Evolutionary conservation across 2,888 invertebrate species (phyloP).

Genomic region (Dryadula phaetusa): DNA sequence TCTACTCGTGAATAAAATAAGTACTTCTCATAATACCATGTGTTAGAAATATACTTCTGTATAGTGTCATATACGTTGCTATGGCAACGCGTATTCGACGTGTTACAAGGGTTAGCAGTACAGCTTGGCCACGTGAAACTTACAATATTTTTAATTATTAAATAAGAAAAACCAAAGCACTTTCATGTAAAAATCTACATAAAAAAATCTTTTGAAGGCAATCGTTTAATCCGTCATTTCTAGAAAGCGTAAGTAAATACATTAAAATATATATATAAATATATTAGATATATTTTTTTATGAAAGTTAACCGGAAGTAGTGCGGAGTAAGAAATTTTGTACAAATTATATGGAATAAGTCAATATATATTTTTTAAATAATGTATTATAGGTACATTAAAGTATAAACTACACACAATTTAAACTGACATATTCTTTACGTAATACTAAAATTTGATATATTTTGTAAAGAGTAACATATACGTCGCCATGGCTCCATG

Average conservation of each 20-base stretch:
- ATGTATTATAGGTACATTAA: too few species aligned
- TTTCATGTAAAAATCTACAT: neutral
- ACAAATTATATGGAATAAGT: too few species aligned
- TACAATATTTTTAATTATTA: neutral
- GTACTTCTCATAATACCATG: neutral
- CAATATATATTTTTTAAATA: too few species aligned
- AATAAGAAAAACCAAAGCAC: slow-evolving; percentile 4
- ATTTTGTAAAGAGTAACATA: too few species aligned
- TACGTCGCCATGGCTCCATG: too few species aligned
- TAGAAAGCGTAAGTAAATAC: neutral
- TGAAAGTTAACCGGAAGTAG: too few species aligned
- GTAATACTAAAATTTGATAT: too few species aligned
- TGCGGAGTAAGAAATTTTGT: too few species aligned
- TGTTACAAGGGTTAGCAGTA: neutral
- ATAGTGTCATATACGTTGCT: neutral
- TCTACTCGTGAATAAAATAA: too few species aligned
- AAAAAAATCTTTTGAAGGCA: neutral
- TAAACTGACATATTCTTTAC: too few species aligned
- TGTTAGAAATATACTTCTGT: neutral
- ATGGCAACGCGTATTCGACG: neutral
- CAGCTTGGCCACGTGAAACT: neutral
- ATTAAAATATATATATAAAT: too few species aligned
- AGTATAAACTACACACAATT: too few species aligned
- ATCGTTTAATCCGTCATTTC: slow-evolving; percentile 1
- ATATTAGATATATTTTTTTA: neutral